Evolutionary conservation across 2,888 invertebrate genomes (phyloP), one percentile per base, ranked within the genome.

Genomic region (Thysanoteuthis rhombus): DNA sequence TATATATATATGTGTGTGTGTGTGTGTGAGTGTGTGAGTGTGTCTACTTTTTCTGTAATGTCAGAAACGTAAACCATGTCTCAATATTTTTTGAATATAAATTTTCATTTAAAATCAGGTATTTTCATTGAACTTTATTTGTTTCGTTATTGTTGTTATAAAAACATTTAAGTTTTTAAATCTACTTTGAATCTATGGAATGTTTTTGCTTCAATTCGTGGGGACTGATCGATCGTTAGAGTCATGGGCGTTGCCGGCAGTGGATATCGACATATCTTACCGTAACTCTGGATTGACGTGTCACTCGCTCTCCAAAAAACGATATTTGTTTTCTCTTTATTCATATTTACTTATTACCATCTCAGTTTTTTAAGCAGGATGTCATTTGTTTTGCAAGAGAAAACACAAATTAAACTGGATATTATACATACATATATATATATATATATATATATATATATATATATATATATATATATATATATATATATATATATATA

Each of bases 321-420:
- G n/a, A 75, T 75, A 36, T 75, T 75, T 75, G 19, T 12, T 75
- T n/a, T 75, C n/a, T 0, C 12, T 75, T 75, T 75, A 75, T 75
- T n/a, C 4, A n/a, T 75, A 75, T 75, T n/a, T 75, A 16, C 19
- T n/a, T 75, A 1, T 75, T 75, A 16, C 10, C 0, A n/a, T 75
- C 22, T 75, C n/a, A 75, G n/a, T 19, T n/a, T 28, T n/a, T 75
- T 75, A 75, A n/a, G n/a, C 16, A 36, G 16, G 75, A 4, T n/a
- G n/a, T 75, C n/a, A 75, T 75, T 75, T 75, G 75, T 75, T 75
- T 75, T 75, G 75, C 75, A 75, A 75, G 75, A 75, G n/a, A 75
- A n/a, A 75, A 75, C 36, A 36, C 75, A 75, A n/a, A 75, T 75
- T 75, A n/a, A 75, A 75, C 75, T 3, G 1, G 25, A 2, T 10